Percentiles rank a stretch among this genome's conserved stretches.
Evolutionary conservation across 1,140 invertebrate genomes (phyloP).

Genomic region (Zaprionus tsacasi): DNA sequence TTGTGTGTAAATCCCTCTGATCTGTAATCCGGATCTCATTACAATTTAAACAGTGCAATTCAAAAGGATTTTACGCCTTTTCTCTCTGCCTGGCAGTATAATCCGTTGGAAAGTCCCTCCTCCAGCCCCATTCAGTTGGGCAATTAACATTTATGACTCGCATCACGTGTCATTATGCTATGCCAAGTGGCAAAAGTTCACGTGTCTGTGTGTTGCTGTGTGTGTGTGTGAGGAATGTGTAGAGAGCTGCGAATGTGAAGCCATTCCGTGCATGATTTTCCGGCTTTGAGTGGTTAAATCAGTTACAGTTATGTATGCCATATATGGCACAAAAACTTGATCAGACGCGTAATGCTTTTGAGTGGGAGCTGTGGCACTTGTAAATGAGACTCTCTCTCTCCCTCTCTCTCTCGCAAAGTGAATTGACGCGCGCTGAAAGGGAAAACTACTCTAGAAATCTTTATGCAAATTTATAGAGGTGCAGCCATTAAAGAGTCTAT

Average conservation of each 20-base stretch:
- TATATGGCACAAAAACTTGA: too few relatives aligned
- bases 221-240: not conserved
- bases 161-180: slow-evolving; percentile 15
- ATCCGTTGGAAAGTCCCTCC: not conserved
- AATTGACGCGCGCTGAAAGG: not conserved
- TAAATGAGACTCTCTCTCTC: too few relatives aligned
- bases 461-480: not conserved
- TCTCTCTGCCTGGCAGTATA: not conserved
- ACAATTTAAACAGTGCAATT: slow-evolving; percentile 55
- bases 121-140: not conserved
- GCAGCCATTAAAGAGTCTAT: too few relatives aligned
- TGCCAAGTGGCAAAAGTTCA: slow-evolving; percentile 11
- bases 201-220: not conserved
- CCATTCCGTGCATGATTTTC: not conserved
- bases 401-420: too few relatives aligned
- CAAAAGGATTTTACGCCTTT: slow-evolving; percentile 6
- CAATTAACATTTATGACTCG: slow-evolving; percentile 30
- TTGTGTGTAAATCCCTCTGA: slow-evolving; percentile 45
- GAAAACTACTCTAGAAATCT: not conserved
- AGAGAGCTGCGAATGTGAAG: not conserved
- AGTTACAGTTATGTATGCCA: not conserved
- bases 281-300: not conserved
- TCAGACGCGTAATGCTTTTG: too few relatives aligned
- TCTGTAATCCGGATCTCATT: slow-evolving; percentile 67
- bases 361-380: too few relatives aligned